Evolutionary conservation across 2,113 vertebrate species (phyloP), one percentile per base, ranked within the genome.

Genomic region (Nannobrachium achirus): DNA sequence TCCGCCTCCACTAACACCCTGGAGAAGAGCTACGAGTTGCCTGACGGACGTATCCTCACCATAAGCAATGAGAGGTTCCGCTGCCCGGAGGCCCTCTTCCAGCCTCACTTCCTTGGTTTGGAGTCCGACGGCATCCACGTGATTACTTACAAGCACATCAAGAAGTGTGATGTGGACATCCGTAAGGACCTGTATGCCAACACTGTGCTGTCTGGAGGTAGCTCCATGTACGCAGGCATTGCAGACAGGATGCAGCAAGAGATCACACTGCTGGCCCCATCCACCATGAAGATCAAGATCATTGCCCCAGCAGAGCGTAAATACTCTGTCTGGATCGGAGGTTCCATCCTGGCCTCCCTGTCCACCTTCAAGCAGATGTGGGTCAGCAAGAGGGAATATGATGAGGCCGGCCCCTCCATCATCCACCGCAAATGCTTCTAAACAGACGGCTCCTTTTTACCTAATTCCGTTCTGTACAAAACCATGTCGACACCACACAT

Each of bases 341-440:
- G 95, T 64, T 96, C 95, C 82, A 96, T 96, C 90, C 91, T 96
- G 88, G 95, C 95, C 78, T 96, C 95, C 33, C 92, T 96, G 82
- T 96, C 95, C 85, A 96, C 95, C 91, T 96, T 96, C 93, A 95
- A 96, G 91, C 95, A 96, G 92, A 96, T 96, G 95, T 96, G 95
- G 95, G 96, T 96, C 92, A 96, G 94, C 92, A 96, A 96, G 93
- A 95, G 96, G 87, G 95, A 96, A 81, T 96, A 96, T 0, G 95
- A 96, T 0, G 95, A 96, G 88, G 94, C 95, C 0, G 95, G 95
- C 61, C 95, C 95, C 39, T 96, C 95, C 93, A 96, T 96, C 67
- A 94, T 96, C 81, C 95, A 96, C 93, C 94, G 95, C 84, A 96
- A 96, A 91, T 96, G 95, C 93, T 96, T 96, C 93, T 96, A 96